Conservation (phyloP, 1,140 invertebrate species). For the Cydia strobilella region DNA sequence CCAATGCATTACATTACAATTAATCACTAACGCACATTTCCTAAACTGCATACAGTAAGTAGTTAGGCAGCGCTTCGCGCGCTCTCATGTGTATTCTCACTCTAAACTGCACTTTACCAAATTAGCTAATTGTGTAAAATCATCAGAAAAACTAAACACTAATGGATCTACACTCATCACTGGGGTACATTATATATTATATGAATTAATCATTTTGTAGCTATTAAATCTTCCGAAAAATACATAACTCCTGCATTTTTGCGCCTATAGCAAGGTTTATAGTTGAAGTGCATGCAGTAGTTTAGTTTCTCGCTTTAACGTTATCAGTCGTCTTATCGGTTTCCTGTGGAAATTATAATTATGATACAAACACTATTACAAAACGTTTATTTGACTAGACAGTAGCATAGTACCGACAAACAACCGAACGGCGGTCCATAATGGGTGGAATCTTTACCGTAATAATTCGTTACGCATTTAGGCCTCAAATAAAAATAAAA, state of each 20-base stretch:
- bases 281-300: constrained; percentile 21
- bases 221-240: constrained; percentile 26
- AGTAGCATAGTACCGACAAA: constrained; percentile 74
- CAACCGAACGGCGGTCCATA: constrained; percentile 55
- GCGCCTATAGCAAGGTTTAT: constrained; percentile 20
- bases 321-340: constrained; percentile 67
- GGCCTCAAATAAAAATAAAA: constrained; percentile 49
- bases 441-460: constrained; percentile 56
- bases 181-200: constrained; percentile 14
- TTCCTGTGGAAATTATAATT: constrained; percentile 64
- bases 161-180: constrained; percentile 32
- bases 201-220: constrained; percentile 20
- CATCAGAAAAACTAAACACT: constrained; percentile 23
- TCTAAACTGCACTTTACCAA: constrained; percentile 35
- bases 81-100: constrained; percentile 44
- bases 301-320: constrained; percentile 40
- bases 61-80: not conserved
- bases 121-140: constrained; percentile 23
- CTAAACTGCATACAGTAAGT: constrained; percentile 52
- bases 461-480: constrained; percentile 49
- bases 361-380: constrained; percentile 73
- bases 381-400: constrained; percentile 77
- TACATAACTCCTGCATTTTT: constrained; percentile 21
- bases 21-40: constrained; percentile 45
- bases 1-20: constrained; percentile 41